Evolutionary conservation across 2,113 vertebrate species (phyloP).

Genomic region (Riparia riparia): DNA sequence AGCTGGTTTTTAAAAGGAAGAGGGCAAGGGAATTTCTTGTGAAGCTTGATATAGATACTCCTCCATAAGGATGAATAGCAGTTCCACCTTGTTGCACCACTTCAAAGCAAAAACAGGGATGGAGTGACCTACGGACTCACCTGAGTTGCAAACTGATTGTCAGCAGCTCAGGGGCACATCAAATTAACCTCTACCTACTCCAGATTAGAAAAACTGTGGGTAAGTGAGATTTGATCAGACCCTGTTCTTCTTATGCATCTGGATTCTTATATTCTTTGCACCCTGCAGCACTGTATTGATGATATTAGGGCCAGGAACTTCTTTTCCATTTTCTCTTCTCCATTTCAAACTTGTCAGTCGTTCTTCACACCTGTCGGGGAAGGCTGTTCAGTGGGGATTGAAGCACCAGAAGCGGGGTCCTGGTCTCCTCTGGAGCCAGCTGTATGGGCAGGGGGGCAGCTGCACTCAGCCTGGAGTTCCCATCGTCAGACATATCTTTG

Average conservation of each 20-base stretch:
- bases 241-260: not conserved
- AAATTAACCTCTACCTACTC: not conserved
- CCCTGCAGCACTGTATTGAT: not conserved
- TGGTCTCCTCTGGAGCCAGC: not conserved
- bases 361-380: not conserved
- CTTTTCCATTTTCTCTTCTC: not conserved
- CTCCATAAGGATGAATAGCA: not conserved
- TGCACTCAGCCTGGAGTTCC: not conserved
- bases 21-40: not conserved
- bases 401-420: not conserved
- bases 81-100: not conserved
- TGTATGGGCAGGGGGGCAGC: rapidly evolving
- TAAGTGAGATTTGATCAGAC: not conserved
- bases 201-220: not conserved
- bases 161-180: not conserved
- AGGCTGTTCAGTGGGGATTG: not conserved
- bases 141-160: not conserved
- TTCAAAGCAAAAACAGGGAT: not conserved
- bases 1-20: not conserved
- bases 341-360: not conserved
- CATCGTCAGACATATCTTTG: not conserved
- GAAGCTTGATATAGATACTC: not conserved
- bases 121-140: not conserved
- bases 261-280: not conserved
- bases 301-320: not conserved